Base-by-base conservation (phyloP, 2,888 invertebrate species). In the Heliconius charithonia region DNA sequence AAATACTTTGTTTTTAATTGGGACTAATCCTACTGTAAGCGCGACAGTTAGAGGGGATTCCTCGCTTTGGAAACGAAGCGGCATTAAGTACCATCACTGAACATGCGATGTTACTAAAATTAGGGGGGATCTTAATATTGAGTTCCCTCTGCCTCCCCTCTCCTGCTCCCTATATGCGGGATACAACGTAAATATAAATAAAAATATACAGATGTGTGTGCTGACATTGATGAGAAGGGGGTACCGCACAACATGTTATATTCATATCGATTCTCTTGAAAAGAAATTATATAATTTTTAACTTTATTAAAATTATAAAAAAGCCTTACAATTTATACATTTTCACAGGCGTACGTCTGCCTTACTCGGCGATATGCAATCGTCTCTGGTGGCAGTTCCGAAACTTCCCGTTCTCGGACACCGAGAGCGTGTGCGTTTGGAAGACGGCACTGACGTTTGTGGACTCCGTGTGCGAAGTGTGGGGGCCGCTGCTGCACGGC, bases 401-500 rank as follows among this genome's bases (percentile, higher is more conserved):
- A 25, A 96, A 95, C 0, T 97, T 98, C 87, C 98, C 98, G 0
- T 98, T 96, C 90, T 91, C 95, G 0, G 86, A 92, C 0, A 95
- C 95, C 0, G 97, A 98, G 86, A 95, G 95, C 13, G 95, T 96
- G 6, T 97, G 98, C 85, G 97, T 98, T 0, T 98, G 98, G 93
- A 98, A 98, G 92, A 98, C 98, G 0, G 97, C 98, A 0, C 92
- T 98, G 27, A 98, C 98, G 0, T 99, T 98, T 88, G 98, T 98
- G 6, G 98, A 98, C 89, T 97, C 98, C 0, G 97, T 98, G 13
- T 96, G 97, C 2, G 98, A 98, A 94, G 96, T 98, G 77, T 98
- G 98, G 97, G 97, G 97, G 0, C 97, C 98, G 0, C 88, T 98
- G 69, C 93, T 98, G 25, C 97, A 97, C 82, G 97, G 97, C 16